These are phyloP conservation scores for Eupithecia exiguata DNA, from an alignment of 2,888 invertebrate species.

Conservation along the genomic window DNA sequence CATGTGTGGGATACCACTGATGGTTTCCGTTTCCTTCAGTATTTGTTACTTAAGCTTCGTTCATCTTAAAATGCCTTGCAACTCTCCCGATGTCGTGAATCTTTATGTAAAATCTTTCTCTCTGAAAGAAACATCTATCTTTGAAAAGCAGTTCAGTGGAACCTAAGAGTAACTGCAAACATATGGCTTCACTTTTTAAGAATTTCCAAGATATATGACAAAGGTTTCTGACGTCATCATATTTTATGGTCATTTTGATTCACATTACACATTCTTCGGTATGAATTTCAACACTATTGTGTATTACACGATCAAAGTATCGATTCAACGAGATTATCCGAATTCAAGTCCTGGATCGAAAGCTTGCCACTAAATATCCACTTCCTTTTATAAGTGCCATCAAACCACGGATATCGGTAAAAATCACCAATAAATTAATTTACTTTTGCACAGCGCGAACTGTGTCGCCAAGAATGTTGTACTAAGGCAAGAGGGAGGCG, in stretches of 20 bases:
- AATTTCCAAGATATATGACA: neutral
- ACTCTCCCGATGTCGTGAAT: neutral
- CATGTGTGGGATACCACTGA: neutral
- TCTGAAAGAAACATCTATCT: neutral
- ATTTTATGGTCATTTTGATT: neutral
- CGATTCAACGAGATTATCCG: neutral
- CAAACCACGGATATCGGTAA: slow-evolving; percentile 34
- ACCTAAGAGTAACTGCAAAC: neutral
- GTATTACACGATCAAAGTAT: neutral
- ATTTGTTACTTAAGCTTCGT: neutral
- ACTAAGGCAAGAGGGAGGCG: slow-evolving; percentile 65
- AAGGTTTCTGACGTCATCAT: neutral
- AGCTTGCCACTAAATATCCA: neutral
- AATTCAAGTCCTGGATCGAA: neutral
- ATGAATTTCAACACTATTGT: neutral
- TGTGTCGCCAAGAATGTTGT: slow-evolving; percentile 81
- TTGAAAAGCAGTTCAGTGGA: neutral
- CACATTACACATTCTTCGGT: neutral
- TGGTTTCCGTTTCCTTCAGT: neutral
- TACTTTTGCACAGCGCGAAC: slow-evolving; percentile 55
- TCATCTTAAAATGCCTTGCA: neutral
- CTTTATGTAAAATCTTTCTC: neutral
- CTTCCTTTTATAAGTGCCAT: slow-evolving; percentile 20
- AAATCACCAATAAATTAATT: slow-evolving; percentile 45
- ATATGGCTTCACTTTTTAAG: neutral